phyloP scores from a whole-genome alignment of 2,888 invertebrate genomes.

The Euzophera pinguis region DNA sequence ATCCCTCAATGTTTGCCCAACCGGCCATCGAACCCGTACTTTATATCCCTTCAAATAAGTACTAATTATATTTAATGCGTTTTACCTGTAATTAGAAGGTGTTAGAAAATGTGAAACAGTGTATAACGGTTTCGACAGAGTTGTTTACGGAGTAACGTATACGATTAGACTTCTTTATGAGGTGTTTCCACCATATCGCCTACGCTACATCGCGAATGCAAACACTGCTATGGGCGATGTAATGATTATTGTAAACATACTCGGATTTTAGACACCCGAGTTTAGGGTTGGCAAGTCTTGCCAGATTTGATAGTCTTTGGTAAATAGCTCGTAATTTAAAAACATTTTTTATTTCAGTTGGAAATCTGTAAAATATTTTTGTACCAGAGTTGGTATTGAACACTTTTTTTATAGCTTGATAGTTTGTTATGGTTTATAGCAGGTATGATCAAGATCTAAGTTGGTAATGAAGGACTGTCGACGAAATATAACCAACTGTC shows the following conservation, averaged over 20 bases:
- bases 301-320: too few relatives aligned
- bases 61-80: constrained; percentile 74
- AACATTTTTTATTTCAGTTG: too few relatives aligned
- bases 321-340: too few relatives aligned
- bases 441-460: too few relatives aligned
- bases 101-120: constrained; percentile 69
- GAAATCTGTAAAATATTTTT: too few relatives aligned
- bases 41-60: constrained; percentile 66
- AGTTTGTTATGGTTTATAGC: too few relatives aligned
- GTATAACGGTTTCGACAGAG: constrained; percentile 57
- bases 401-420: too few relatives aligned
- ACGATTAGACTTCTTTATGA: constrained; percentile 63
- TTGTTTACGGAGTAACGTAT: constrained; percentile 54
- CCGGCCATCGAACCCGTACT: constrained; percentile 60
- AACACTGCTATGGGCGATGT: constrained; percentile 48
- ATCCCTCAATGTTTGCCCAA: constrained; percentile 41
- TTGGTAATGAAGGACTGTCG: too few relatives aligned
- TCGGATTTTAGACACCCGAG: constrained; percentile 39
- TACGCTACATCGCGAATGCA: constrained; percentile 56
- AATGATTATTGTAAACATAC: constrained; percentile 60
- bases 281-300: constrained; percentile 10
- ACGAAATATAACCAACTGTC: too few relatives aligned
- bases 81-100: constrained; percentile 76
- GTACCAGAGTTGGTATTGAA: too few relatives aligned
- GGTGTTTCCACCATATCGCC: constrained; percentile 53